Conservation (phyloP, 2,888 invertebrate species). For the Parelbella ahira region DNA sequence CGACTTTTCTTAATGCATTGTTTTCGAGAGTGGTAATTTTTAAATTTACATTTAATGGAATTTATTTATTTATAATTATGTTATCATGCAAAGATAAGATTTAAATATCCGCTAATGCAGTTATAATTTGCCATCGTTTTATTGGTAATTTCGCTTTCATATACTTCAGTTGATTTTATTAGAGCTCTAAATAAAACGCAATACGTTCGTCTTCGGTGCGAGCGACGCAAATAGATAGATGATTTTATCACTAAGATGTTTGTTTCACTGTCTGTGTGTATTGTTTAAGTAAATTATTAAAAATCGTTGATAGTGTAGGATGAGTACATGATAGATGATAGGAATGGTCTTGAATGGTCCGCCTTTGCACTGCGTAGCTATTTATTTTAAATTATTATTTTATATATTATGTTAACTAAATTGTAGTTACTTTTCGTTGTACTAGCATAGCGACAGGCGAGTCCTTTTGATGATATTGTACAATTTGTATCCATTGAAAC, state of each 20-base stretch:
- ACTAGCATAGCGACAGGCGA: slow-evolving; percentile 12
- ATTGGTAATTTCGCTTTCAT: too few species aligned
- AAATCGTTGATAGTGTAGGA: slow-evolving; percentile 21
- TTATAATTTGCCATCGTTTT: too few species aligned
- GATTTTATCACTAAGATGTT: slow-evolving; percentile 5
- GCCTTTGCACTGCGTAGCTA: slow-evolving; percentile 20
- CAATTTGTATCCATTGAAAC: slow-evolving; percentile 13
- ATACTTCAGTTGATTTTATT: too few species aligned
- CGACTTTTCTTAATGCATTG: too few species aligned
- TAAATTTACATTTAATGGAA: too few species aligned
- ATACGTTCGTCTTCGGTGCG: too few species aligned
- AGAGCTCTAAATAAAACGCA: too few species aligned
- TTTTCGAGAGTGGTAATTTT: too few species aligned
- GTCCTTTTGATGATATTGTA: slow-evolving; percentile 5
- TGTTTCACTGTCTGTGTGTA: slow-evolving; percentile 4
- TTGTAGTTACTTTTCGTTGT: slow-evolving; percentile 16
- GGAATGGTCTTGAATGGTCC: slow-evolving; percentile 21
- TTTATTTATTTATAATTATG: too few species aligned
- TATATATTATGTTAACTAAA: slow-evolving; percentile 9
- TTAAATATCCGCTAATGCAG: too few species aligned
- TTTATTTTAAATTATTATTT: slow-evolving; percentile 15
- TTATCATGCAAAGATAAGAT: too few species aligned
- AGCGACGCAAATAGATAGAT: slow-evolving; percentile 13
- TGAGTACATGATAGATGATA: slow-evolving; percentile 12
- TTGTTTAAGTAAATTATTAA: slow-evolving; percentile 23